Evolutionary conservation across 1,140 invertebrate genomes (phyloP).

Genomic region (Drosophila funebris): DNA sequence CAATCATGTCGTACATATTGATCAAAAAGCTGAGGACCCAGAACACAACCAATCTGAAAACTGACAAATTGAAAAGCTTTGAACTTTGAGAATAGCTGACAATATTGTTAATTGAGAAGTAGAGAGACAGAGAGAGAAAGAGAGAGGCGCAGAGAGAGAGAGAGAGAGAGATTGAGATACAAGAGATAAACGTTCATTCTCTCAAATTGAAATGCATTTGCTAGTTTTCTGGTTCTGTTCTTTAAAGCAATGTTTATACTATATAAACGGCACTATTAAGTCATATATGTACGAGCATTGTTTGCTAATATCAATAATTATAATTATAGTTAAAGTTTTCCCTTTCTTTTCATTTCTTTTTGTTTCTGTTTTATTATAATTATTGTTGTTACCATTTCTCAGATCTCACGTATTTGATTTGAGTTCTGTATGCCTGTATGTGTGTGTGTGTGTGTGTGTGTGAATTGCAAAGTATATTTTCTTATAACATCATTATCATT

Average conservation of each 20-base stretch:
- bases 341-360: background rate
- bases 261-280: conserved; percentile 12
- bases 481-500: conserved; percentile 19
- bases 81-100: background rate
- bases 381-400: background rate
- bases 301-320: conserved; percentile 17
- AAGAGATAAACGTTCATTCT: too few relatives aligned
- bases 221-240: conserved; percentile 9
- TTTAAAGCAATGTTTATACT: conserved; percentile 12
- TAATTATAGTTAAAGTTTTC: background rate
- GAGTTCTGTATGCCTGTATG: background rate
- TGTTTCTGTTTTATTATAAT: conserved; percentile 1
- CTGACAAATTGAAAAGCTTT: background rate
- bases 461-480: background rate
- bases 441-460: background rate
- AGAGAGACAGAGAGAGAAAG: background rate
- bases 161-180: too few relatives aligned
- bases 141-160: background rate
- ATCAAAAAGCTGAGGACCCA: conserved; percentile 31
- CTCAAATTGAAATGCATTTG: background rate
- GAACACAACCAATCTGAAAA: conserved; percentile 16
- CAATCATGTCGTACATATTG: conserved; percentile 5
- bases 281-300: conserved; percentile 9
- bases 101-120: background rate
- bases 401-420: background rate